Percentiles rank a stretch among this genome's conserved stretches.
Evolutionary conservation across 2,113 vertebrate genomes (phyloP).

Genomic region (Cettia cetti): DNA sequence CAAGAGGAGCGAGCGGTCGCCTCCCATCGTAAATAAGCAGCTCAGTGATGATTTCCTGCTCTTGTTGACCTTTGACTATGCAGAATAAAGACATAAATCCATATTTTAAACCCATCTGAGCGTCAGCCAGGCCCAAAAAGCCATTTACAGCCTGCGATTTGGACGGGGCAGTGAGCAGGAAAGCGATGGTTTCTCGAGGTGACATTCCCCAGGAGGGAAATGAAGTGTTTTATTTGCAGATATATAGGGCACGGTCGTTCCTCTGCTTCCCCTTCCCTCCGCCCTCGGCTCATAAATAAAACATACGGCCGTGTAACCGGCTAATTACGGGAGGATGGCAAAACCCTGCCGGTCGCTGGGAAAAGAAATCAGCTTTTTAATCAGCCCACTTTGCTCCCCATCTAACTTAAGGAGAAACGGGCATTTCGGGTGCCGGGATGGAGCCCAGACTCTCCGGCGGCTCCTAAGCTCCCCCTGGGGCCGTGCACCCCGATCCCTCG

Average conservation of each 20-base stretch:
- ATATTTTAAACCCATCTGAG: conserved; percentile 61
- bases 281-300: conserved; percentile 66
- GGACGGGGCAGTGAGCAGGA: conserved; percentile 59
- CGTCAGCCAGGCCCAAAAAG: conserved; percentile 48
- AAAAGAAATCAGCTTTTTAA: conserved; percentile 52
- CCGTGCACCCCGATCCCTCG: background rate
- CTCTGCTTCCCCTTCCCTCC: conserved; percentile 54
- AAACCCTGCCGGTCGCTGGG: conserved; percentile 44
- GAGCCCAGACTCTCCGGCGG: background rate
- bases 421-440: background rate
- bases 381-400: conserved; percentile 12
- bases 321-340: conserved; percentile 67
- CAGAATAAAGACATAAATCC: conserved; percentile 68
- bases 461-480: background rate
- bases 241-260: conserved; percentile 61
- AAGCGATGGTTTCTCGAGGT: conserved; percentile 59
- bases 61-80: conserved; percentile 68
- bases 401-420: background rate
- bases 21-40: conserved; percentile 39
- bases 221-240: conserved; percentile 63
- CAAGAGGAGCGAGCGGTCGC: background rate
- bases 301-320: conserved; percentile 62
- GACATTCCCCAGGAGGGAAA: conserved; percentile 65
- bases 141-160: conserved; percentile 58
- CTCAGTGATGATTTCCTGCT: conserved; percentile 60